phyloP scores from a whole-genome alignment of 2,888 invertebrate species.

The Darwinula stevensoni region DNA sequence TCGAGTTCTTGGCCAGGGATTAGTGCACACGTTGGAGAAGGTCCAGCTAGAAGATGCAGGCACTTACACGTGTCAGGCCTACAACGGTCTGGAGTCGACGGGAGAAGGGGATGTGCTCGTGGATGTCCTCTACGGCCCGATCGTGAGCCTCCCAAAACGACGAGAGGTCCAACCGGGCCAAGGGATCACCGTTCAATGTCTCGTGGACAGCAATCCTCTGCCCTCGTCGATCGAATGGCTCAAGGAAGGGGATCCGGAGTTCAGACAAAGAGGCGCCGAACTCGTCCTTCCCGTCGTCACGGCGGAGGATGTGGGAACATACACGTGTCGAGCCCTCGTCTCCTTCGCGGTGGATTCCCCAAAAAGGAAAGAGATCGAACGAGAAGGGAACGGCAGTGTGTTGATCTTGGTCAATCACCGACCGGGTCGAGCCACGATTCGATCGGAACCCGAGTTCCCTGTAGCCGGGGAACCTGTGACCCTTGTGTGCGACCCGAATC shows the following conservation, averaged over 20 bases:
- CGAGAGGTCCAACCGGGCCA: no score
- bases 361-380: constrained; percentile 48
- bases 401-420: constrained; percentile 55
- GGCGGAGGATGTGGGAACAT: constrained; percentile 60
- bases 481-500: no score
- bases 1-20: constrained; percentile 50
- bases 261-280: constrained; percentile 47
- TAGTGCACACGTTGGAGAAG: constrained; percentile 24
- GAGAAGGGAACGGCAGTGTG: constrained; percentile 47
- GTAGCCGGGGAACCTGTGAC: constrained; percentile 28
- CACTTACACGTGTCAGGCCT: constrained; percentile 57
- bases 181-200: constrained; percentile 56
- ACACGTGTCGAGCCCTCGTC: constrained; percentile 62
- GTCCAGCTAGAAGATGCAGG: constrained; percentile 46
- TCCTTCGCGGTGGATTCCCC: no score
- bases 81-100: constrained; percentile 43
- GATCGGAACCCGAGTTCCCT: constrained; percentile 32
- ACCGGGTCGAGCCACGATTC: constrained; percentile 51
- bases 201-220: constrained; percentile 56
- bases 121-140: constrained; percentile 9
- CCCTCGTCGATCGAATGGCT: constrained; percentile 60
- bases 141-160: no score
- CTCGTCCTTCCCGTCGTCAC: constrained; percentile 39
- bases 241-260: constrained; percentile 52
- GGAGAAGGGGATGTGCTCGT: constrained; percentile 5